Evolutionary conservation across 2,113 vertebrate genomes (phyloP), one percentile per base, ranked within the genome.

Genomic region (Oreochromis spilurus): DNA sequence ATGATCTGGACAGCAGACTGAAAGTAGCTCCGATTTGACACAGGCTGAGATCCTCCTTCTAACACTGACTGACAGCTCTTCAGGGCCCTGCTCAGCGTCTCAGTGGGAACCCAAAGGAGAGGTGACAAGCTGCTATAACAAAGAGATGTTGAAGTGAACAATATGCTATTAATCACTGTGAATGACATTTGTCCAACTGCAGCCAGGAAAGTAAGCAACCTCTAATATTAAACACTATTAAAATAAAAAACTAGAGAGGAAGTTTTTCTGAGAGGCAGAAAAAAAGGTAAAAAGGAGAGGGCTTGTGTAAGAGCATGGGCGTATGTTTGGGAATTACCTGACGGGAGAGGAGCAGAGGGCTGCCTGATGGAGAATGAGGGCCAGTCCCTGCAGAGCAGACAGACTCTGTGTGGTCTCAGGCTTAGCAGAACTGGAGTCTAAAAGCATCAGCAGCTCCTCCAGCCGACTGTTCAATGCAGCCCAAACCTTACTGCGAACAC

Each of bases 61-160:
- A 99, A 94, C 48, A 97, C 89, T 5, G 94, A 96, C 84, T 94
- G 96, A 90, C 98, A 99, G 93, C 83, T 93, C 77, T 96, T 96
- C 57, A 99, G 89, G 10, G 96, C 86, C n/a, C 88, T 70, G 58
- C 85, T 77, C 53, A 96, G 83, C 54, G 79, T 95, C 91, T 94
- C 93, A 31, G 87, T 4, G 5, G 95, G 83, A 62, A 93, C 81
- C 94, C 95, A 95, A n/a, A 94, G 58, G 6, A 93, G 80, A 81
- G 81, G 62, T 38, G 83, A 16, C 2, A 52, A 38, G 24, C 92
- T 95, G 79, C 9, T 13, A 19, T 75, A 31, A 57, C 17, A 48
- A 52, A 65, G 43, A 65, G 4, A 6, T 52, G 29, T 34, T 3
- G 6, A 72, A 14, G 60, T 2, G 7, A 14, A 72, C 4, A 79